Evolutionary conservation across 2,888 invertebrate species (phyloP).

Genomic region (Lasioglossum oenotherae): DNA sequence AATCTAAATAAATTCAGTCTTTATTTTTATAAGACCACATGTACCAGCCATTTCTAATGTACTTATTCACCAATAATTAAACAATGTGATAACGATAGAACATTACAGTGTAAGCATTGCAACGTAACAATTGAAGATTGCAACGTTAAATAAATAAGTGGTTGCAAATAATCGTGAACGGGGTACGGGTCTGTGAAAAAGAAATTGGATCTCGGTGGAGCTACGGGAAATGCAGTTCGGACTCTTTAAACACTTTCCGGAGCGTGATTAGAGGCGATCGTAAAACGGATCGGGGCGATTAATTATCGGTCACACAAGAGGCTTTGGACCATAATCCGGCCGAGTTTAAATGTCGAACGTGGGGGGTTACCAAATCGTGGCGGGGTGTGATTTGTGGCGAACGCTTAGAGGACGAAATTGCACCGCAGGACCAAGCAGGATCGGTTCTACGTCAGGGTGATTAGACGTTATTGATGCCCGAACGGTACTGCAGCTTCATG

Average conservation of each 20-base stretch:
- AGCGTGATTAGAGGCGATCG: conserved; percentile 57
- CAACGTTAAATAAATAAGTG: background rate
- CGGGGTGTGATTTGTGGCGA: conserved; percentile 80
- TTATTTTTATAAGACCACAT: no score
- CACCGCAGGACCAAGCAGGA: conserved; percentile 73
- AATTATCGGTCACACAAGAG: conserved; percentile 68
- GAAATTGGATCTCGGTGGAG: background rate
- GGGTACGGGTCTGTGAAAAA: conserved; percentile 12
- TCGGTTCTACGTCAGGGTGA: conserved; percentile 77
- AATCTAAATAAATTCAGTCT: no score
- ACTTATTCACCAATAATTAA: background rate
- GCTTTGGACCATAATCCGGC: conserved; percentile 72
- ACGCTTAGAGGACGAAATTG: conserved; percentile 82
- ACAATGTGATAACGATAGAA: background rate
- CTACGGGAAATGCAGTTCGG: conserved; percentile 30
- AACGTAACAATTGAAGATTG: background rate
- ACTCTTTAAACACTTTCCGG: conserved; percentile 65
- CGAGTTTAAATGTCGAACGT: conserved; percentile 74
- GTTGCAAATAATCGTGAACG: background rate
- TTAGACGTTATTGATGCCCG: conserved; percentile 80
- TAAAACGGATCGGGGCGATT: conserved; percentile 68
- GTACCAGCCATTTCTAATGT: no score
- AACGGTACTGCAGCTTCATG: conserved; percentile 56
- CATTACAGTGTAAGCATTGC: background rate
- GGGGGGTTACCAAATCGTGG: conserved; percentile 68